A percentile compares a stretch with the other conserved stretches of the same genome.
Evolutionary conservation across 2,888 invertebrate genomes (phyloP).

Genomic region (Tinea trinotella): DNA sequence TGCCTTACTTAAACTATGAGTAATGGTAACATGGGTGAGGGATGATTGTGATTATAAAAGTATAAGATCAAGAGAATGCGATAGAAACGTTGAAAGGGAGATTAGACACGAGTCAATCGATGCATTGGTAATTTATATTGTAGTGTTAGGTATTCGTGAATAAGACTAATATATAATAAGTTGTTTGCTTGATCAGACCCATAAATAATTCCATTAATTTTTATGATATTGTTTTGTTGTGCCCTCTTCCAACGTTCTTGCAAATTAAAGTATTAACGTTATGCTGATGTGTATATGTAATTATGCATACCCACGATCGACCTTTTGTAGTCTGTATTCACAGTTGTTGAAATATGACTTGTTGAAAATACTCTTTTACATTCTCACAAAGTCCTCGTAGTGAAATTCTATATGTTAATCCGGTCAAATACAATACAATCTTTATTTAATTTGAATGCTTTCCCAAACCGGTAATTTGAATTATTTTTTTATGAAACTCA

Average conservation of each 20-base stretch:
- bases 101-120: too few species aligned
- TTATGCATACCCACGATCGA: slow-evolving; percentile 8
- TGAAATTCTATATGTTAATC: slow-evolving; percentile 9
- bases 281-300: background rate
- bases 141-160: too few species aligned
- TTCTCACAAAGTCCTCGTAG: background rate
- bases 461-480: slow-evolving; percentile 8
- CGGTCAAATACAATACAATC: background rate
- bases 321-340: background rate
- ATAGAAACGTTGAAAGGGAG: too few species aligned
- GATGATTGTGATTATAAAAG: background rate
- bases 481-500: slow-evolving; percentile 13
- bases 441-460: slow-evolving; percentile 3
- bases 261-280: background rate
- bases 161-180: too few species aligned
- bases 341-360: background rate
- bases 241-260: background rate
- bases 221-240: background rate
- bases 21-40: slow-evolving; percentile 3
- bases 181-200: too few species aligned
- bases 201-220: too few species aligned
- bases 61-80: background rate
- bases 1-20: slow-evolving; percentile 5
- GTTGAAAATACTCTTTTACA: background rate
- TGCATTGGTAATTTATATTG: too few species aligned